Conservation (phyloP, 2,888 invertebrate genomes). For the Elysia crispata region DNA sequence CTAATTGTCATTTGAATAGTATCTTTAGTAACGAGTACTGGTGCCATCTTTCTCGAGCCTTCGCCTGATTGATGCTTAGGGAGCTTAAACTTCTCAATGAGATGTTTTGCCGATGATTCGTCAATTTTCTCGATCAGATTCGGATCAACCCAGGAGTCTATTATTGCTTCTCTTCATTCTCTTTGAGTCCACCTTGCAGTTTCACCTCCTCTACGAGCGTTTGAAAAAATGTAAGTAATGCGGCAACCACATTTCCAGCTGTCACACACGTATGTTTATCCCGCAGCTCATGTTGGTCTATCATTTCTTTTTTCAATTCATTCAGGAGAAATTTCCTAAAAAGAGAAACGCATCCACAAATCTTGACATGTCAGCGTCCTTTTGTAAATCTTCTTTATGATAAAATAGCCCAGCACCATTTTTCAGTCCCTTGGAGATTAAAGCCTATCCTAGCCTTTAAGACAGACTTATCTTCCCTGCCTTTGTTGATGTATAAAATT, state of each 20-base stretch:
- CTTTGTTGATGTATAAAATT: no score
- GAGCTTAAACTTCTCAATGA: conserved; percentile 2
- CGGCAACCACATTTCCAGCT: conserved; percentile 20
- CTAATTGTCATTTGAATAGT: conserved; percentile 25
- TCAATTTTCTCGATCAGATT: conserved; percentile 21
- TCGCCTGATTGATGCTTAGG: conserved; percentile 17
- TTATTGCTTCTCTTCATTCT: conserved; percentile 32
- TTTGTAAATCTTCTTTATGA: no score
- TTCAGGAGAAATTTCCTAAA: no score
- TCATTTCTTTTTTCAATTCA: no score
- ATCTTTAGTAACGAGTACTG: conserved; percentile 31
- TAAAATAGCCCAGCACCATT: no score
- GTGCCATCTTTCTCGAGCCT: conserved; percentile 25
- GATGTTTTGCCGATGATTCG: conserved; percentile 3
- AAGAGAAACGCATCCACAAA: no score
- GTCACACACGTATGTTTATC: no score
- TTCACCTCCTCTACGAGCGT: conserved; percentile 29
- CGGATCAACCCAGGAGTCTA: conserved; percentile 21
- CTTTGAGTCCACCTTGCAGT: conserved; percentile 28
- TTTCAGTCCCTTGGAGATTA: no score
- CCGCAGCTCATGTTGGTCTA: no score
- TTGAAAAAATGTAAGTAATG: conserved; percentile 15
- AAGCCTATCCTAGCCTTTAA: no score
- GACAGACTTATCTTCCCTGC: no score
- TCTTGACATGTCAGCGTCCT: no score